A percentile compares a stretch with the other conserved stretches of the same genome.
Conservation (phyloP, 2,888 invertebrate species). For the Zygaena filipendulae region DNA sequence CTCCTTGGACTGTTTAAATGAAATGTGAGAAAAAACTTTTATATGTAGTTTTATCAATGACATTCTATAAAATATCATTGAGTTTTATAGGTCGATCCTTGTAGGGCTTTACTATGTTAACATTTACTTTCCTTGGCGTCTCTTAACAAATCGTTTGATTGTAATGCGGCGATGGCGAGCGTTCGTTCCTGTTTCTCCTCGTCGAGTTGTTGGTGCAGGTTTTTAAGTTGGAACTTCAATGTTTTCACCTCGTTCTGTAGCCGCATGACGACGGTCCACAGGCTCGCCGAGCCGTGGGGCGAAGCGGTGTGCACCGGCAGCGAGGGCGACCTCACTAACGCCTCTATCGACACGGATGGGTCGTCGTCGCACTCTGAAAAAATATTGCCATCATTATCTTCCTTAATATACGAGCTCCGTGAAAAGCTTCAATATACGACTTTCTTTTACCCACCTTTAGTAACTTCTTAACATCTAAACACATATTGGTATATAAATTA, state of each 20-base stretch:
- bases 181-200: constrained; percentile 72
- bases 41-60: too few relatives aligned
- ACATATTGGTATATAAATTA: too few relatives aligned
- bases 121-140: constrained; percentile 64
- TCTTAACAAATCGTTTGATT: constrained; percentile 45
- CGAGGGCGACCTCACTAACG: constrained; percentile 56
- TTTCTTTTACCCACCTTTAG: constrained; percentile 16
- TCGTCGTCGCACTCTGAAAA: constrained; percentile 65
- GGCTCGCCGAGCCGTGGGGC: constrained; percentile 64
- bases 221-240: constrained; percentile 70
- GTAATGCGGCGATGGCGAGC: constrained; percentile 53
- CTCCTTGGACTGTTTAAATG: too few relatives aligned
- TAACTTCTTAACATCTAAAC: too few relatives aligned
- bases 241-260: constrained; percentile 78
- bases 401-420: too few relatives aligned
- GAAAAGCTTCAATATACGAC: too few relatives aligned
- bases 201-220: constrained; percentile 71
- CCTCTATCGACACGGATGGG: constrained; percentile 37
- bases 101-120: too few relatives aligned
- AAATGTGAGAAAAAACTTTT: too few relatives aligned
- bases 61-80: too few relatives aligned
- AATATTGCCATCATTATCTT: constrained; percentile 27
- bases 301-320: constrained; percentile 50
- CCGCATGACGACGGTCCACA: constrained; percentile 82
- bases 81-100: too few relatives aligned